Conservation (phyloP, 2,797 vertebrate genomes). For the Mycteria americana region DNA sequence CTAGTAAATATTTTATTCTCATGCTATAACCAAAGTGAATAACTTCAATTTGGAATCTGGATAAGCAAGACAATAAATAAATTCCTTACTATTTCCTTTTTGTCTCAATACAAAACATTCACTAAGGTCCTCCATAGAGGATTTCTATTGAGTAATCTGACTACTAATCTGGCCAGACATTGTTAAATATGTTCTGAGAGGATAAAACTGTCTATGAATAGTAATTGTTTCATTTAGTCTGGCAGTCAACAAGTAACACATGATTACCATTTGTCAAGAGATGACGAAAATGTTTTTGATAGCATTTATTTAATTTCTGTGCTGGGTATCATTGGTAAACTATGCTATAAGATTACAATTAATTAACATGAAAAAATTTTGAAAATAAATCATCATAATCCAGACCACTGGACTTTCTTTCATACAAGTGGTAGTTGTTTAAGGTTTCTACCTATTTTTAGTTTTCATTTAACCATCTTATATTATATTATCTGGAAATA, state of each 20-base stretch:
- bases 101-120: neutral
- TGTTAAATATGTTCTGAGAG: neutral
- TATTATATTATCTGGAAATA: neutral
- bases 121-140: neutral
- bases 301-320: neutral
- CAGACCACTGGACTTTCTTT: neutral
- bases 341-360: neutral
- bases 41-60: neutral
- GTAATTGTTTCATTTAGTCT: neutral
- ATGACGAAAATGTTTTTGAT: neutral
- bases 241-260: neutral
- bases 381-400: neutral
- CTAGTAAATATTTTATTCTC: neutral
- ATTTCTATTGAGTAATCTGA: neutral
- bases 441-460: neutral
- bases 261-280: neutral
- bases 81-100: neutral
- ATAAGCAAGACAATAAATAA: neutral
- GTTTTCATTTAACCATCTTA: neutral
- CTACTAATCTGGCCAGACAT: neutral
- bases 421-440: neutral
- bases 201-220: neutral
- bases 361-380: neutral
- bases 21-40: neutral
- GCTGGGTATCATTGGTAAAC: neutral